Conservation (phyloP, 2,888 invertebrate species). For the Saturnia pavonia region DNA sequence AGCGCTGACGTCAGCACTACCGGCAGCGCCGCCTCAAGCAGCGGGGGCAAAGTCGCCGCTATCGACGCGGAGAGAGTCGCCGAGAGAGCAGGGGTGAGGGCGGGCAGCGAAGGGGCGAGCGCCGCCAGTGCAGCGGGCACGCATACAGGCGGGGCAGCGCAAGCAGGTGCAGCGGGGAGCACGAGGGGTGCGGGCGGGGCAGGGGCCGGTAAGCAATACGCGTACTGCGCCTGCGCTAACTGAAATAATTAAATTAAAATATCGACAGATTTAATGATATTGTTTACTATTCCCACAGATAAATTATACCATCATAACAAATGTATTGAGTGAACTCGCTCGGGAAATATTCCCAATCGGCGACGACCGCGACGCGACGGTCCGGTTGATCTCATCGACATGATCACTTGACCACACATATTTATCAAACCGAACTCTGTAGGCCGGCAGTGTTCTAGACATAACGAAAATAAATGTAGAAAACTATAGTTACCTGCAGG, state of each 20-base stretch:
- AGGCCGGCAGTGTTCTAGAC: too few species aligned
- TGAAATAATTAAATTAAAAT: slow-evolving; percentile 3
- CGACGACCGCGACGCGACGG: too few species aligned
- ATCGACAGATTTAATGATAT: background rate
- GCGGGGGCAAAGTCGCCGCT: slow-evolving; percentile 39
- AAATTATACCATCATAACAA: too few species aligned
- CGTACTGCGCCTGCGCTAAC: slow-evolving; percentile 26
- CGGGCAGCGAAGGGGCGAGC: slow-evolving; percentile 40
- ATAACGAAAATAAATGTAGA: background rate
- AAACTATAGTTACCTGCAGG: background rate
- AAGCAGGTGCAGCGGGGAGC: slow-evolving; percentile 22
- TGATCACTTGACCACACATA: too few species aligned
- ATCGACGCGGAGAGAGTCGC: slow-evolving; percentile 41
- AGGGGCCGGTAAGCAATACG: slow-evolving; percentile 23
- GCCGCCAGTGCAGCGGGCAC: slow-evolving; percentile 31
- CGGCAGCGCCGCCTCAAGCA: slow-evolving; percentile 52
- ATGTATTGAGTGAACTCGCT: too few species aligned
- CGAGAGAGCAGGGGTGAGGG: slow-evolving; percentile 41
- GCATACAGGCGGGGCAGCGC: slow-evolving; percentile 16
- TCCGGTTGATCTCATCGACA: too few species aligned
- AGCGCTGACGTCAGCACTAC: slow-evolving; percentile 52
- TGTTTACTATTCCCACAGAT: too few species aligned
- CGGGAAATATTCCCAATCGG: too few species aligned
- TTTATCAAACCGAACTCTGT: too few species aligned
- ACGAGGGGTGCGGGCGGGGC: slow-evolving; percentile 17